These are phyloP conservation scores for Hormaphis cornu DNA, from an alignment of 1,140 invertebrate genomes.

Conservation along the genomic window DNA sequence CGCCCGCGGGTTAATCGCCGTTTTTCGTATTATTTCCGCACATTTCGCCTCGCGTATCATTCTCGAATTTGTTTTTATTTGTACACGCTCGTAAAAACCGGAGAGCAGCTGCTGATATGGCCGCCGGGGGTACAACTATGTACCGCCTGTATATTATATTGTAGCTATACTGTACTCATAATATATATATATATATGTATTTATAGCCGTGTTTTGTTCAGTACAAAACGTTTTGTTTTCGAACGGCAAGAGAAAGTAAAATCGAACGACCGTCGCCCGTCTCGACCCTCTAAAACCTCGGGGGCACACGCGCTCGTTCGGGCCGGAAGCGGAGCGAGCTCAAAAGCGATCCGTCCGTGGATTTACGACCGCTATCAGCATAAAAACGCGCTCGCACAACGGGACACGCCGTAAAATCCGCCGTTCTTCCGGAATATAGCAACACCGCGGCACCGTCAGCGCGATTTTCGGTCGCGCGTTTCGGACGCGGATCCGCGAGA, in stretches of 20 bases:
- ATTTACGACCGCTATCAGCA: slow-evolving; percentile 3
- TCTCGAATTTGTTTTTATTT: too few relatives aligned
- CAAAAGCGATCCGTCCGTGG: not conserved
- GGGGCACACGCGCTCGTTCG: not conserved
- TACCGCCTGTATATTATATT: too few relatives aligned
- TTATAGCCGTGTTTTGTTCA: not conserved
- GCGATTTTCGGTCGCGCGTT: not conserved
- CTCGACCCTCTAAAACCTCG: too few relatives aligned
- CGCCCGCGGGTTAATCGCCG: too few relatives aligned
- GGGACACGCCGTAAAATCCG: not conserved
- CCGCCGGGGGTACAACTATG: too few relatives aligned
- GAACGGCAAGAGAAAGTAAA: not conserved
- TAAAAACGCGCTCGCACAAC: not conserved
- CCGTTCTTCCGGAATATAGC: not conserved
- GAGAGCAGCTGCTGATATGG: too few relatives aligned
- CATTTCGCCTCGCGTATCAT: too few relatives aligned
- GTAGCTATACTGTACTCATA: too few relatives aligned
- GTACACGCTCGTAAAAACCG: too few relatives aligned
- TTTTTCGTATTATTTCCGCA: too few relatives aligned
- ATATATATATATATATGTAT: too few relatives aligned
- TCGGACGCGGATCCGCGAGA: too few relatives aligned
- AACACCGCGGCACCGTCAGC: not conserved
- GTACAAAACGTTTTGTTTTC: not conserved
- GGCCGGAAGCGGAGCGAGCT: not conserved
- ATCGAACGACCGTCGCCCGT: not conserved